Conservation (phyloP, 2,113 vertebrate genomes). For the Bambusicola thoracicus region DNA sequence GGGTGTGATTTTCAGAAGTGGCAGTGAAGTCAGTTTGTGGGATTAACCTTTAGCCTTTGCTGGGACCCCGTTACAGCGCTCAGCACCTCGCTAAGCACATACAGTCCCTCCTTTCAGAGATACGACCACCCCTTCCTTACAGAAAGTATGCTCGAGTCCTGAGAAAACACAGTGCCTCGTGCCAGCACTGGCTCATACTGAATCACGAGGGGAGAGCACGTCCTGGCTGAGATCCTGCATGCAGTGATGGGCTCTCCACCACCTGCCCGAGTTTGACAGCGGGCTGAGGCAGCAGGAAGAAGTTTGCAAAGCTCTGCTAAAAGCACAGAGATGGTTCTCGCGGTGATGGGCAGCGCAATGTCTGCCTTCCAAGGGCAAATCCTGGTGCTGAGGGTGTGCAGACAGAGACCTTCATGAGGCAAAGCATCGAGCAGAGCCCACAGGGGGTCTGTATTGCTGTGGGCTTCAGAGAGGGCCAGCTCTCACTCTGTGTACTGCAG, state of each 20-base stretch:
- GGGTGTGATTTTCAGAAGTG: neutral
- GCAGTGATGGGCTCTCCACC: neutral
- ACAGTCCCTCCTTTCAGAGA: neutral
- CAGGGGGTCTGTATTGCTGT: neutral
- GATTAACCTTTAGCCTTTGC: neutral
- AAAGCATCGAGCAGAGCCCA: neutral
- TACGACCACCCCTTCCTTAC: neutral
- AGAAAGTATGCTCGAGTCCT: neutral
- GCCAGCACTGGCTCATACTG: neutral
- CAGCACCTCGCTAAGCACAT: neutral
- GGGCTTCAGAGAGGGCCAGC: neutral
- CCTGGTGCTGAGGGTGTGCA: neutral
- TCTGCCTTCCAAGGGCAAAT: neutral
- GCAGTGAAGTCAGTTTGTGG: neutral
- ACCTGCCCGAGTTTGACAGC: rapidly evolving
- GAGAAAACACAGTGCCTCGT: neutral
- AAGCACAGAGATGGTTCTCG: neutral
- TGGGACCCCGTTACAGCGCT: neutral
- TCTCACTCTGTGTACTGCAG: neutral
- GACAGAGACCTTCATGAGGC: neutral
- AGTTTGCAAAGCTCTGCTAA: neutral
- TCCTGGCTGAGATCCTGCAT: neutral
- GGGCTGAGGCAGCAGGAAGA: neutral
- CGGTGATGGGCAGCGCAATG: neutral
- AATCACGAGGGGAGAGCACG: neutral